Evolutionary conservation across 2,888 invertebrate genomes (phyloP).

Genomic region (Phyllotreta cruciferae): DNA sequence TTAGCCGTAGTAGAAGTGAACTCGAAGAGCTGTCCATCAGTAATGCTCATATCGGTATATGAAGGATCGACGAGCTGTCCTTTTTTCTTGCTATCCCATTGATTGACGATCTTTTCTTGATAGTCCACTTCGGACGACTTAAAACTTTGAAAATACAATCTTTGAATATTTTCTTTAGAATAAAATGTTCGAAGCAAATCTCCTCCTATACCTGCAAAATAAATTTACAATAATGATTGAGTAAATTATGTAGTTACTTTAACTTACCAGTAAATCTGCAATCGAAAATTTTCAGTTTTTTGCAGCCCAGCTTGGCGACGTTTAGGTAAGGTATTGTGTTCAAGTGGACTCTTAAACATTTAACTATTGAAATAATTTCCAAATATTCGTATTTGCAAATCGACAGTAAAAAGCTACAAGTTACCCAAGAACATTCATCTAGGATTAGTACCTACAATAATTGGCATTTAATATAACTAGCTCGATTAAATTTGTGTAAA

Average conservation of each 20-base stretch:
- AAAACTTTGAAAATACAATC: slow-evolving; percentile 54
- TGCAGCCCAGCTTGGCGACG: slow-evolving; percentile 76
- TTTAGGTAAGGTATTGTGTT: slow-evolving; percentile 77
- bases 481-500: slow-evolving; percentile 4
- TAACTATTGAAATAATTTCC: slow-evolving; percentile 68
- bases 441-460: slow-evolving; percentile 70
- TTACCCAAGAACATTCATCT: slow-evolving; percentile 77
- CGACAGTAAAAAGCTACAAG: slow-evolving; percentile 74
- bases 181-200: slow-evolving; percentile 50
- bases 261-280: slow-evolving; percentile 54
- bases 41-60: slow-evolving; percentile 31
- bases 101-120: slow-evolving; percentile 28
- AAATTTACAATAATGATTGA: slow-evolving; percentile 18
- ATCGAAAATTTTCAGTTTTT: slow-evolving; percentile 60
- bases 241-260: background rate
- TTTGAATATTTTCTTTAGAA: slow-evolving; percentile 45
- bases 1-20: slow-evolving; percentile 31
- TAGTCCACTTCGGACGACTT: slow-evolving; percentile 46
- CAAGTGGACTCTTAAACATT: slow-evolving; percentile 69
- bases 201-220: slow-evolving; percentile 51
- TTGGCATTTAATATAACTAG: slow-evolving; percentile 7
- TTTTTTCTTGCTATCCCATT: slow-evolving; percentile 6
- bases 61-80: slow-evolving; percentile 15
- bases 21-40: slow-evolving; percentile 37
- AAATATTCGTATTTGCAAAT: slow-evolving; percentile 73